Conservation (phyloP, 2,888 invertebrate species). For the Galeruca laticollis region DNA sequence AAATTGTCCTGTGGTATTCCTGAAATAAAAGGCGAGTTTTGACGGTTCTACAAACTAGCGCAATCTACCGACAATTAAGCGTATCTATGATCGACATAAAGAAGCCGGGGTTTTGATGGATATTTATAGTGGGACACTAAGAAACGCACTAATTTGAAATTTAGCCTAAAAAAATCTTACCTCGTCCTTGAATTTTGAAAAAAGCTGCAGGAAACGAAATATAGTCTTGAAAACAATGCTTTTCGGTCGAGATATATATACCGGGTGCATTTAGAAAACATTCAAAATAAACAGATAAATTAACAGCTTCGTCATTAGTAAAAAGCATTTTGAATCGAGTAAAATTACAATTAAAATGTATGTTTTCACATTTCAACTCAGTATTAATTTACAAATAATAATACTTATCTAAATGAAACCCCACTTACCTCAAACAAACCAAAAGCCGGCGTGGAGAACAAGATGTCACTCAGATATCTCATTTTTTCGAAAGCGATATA, state of each 20-base stretch:
- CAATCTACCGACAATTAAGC: not conserved
- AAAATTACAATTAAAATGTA: no score
- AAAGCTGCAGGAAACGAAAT: slow-evolving; percentile 11
- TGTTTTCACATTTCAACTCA: no score
- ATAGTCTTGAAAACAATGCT: not conserved
- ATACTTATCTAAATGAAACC: no score
- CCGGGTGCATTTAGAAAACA: no score
- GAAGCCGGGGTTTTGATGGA: not conserved
- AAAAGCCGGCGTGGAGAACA: slow-evolving; percentile 71
- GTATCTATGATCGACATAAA: not conserved
- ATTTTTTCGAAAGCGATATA: slow-evolving; percentile 71
- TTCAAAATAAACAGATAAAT: no score
- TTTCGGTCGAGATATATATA: not conserved
- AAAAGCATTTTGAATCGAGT: no score
- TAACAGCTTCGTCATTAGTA: no score
- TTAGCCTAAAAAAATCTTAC: slow-evolving; percentile 18
- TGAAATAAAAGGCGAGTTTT: slow-evolving; percentile 55
- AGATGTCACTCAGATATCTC: slow-evolving; percentile 71
- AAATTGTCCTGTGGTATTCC: slow-evolving; percentile 66
- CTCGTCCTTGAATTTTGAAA: slow-evolving; percentile 11
- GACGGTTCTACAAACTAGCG: not conserved
- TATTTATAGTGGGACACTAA: slow-evolving; percentile 1
- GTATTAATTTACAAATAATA: no score
- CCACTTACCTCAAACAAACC: slow-evolving; percentile 71
- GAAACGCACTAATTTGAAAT: not conserved